Percentiles rank a stretch among this genome's conserved stretches.
Evolutionary conservation across 64 coral and sea anemone species (phyloP).

Genomic region (Stichodactyla helianthus): DNA sequence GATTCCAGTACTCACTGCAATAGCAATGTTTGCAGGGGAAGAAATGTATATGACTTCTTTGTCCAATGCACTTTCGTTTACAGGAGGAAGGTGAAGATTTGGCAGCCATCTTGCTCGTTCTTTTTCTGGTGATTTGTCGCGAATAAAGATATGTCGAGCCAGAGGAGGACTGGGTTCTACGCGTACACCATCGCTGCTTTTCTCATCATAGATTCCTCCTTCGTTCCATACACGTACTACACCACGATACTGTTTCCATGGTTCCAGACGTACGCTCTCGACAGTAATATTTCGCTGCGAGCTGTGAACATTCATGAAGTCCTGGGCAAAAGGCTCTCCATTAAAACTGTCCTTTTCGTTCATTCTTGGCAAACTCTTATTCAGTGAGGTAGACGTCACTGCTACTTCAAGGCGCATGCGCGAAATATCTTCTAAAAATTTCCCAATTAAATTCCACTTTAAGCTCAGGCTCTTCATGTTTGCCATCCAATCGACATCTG

Average conservation of each 20-base stretch:
- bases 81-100: slow-evolving; percentile 45
- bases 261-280: slow-evolving; percentile 12
- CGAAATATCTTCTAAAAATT: slow-evolving; percentile 52
- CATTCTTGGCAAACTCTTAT: slow-evolving; percentile 34
- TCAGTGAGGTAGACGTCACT: slow-evolving; percentile 30
- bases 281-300: slow-evolving; percentile 68
- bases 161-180: slow-evolving; percentile 60
- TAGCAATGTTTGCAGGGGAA: slow-evolving; percentile 17
- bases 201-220: slow-evolving; percentile 58
- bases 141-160: slow-evolving; percentile 26
- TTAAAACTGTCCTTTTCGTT: slow-evolving; percentile 25
- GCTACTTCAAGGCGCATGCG: slow-evolving; percentile 65
- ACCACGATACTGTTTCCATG: slow-evolving; percentile 63
- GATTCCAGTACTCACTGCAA: slow-evolving; percentile 15
- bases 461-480: slow-evolving; percentile 58
- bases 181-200: slow-evolving; percentile 39
- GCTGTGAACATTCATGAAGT: slow-evolving; percentile 64
- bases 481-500: slow-evolving; percentile 83
- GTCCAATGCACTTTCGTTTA: slow-evolving; percentile 48
- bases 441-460: slow-evolving; percentile 50
- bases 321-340: slow-evolving; percentile 49
- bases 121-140: slow-evolving; percentile 52
- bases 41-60: slow-evolving; percentile 72
- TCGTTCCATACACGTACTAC: slow-evolving; percentile 58
- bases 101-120: slow-evolving; percentile 66